These are phyloP conservation scores for Rynchops niger DNA, from an alignment of 2,113 vertebrate genomes.

Conservation along the genomic window DNA sequence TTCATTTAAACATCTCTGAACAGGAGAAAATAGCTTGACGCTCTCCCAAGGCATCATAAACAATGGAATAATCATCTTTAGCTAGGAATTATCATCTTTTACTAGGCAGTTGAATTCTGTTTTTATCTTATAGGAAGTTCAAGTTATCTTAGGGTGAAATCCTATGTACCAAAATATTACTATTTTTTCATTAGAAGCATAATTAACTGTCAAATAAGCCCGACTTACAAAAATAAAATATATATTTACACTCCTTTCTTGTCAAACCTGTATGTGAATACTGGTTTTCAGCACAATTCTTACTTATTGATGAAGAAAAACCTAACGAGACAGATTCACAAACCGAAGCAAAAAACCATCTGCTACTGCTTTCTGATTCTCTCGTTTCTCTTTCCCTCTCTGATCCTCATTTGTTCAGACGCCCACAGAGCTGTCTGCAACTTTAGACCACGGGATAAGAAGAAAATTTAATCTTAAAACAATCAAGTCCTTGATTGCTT, in stretches of 20 bases:
- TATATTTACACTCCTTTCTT: background rate
- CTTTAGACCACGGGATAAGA: background rate
- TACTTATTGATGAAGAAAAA: background rate
- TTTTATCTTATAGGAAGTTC: background rate
- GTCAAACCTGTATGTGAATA: background rate
- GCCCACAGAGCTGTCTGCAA: background rate
- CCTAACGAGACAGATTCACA: background rate
- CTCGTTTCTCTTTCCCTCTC: background rate
- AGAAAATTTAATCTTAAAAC: background rate
- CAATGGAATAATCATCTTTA: background rate
- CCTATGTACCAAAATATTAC: background rate
- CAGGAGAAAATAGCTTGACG: background rate
- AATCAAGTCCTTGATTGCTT: background rate
- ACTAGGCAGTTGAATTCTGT: background rate
- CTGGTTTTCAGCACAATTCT: background rate
- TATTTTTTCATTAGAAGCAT: background rate
- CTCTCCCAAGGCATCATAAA: background rate
- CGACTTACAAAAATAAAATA: background rate
- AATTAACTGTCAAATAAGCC: background rate
- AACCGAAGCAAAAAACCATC: background rate
- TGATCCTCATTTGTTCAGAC: background rate
- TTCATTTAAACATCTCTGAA: background rate
- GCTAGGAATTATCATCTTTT: background rate
- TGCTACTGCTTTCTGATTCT: background rate
- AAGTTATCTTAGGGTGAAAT: background rate